Conservation (phyloP, 2,888 invertebrate genomes). For the Andrena trimmerana region DNA sequence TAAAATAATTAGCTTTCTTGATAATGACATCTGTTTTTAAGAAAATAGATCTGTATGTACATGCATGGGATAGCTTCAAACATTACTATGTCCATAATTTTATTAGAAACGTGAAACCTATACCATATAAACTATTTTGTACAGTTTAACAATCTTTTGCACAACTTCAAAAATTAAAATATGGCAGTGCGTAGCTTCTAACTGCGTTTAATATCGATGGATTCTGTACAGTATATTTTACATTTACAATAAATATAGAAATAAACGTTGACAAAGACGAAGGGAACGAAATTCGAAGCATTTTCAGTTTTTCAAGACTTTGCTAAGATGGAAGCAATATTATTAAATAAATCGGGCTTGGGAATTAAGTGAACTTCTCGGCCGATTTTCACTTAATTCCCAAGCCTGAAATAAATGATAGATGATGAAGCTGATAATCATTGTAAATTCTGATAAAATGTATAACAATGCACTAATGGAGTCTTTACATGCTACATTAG, state of each 20-base stretch:
- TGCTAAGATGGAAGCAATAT: conserved; percentile 20
- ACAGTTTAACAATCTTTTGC: conserved; percentile 18
- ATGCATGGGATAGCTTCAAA: conserved; percentile 16
- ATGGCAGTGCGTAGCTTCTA: conserved; percentile 48
- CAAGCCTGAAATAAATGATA: not conserved
- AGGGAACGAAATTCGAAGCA: not conserved
- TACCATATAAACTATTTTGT: conserved; percentile 20
- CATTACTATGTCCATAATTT: conserved; percentile 16
- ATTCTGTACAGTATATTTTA: conserved; percentile 18
- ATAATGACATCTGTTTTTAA: conserved; percentile 38
- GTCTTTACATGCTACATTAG: conserved; percentile 1
- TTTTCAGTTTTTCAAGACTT: not conserved
- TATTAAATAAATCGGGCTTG: not conserved
- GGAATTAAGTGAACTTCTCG: too few species aligned
- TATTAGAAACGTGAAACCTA: conserved; percentile 6
- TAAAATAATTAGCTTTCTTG: conserved; percentile 51
- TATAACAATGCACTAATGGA: conserved; percentile 7
- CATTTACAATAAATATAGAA: conserved; percentile 22
- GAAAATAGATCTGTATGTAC: conserved; percentile 30
- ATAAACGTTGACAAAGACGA: not conserved
- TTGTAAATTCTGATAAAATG: conserved; percentile 26
- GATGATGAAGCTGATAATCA: not conserved
- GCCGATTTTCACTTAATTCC: too few species aligned
- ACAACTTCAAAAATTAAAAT: conserved; percentile 21
- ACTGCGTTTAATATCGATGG: conserved; percentile 16